phyloP scores from a whole-genome alignment of 2,888 invertebrate genomes.

The Galerucella pusilla region DNA sequence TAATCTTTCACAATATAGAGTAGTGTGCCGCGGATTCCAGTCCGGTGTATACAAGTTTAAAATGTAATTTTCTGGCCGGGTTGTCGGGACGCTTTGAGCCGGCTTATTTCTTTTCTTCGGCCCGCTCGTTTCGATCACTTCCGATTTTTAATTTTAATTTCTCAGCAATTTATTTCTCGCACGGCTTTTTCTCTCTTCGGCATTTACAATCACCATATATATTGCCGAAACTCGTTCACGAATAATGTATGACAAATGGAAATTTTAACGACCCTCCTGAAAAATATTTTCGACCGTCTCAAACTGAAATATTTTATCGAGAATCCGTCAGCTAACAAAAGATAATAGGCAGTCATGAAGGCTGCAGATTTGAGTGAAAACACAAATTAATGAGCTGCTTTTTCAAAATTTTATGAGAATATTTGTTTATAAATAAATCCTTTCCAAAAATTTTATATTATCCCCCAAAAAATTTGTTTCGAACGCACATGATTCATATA shows the following conservation, averaged over 20 bases:
- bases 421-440: too few relatives aligned
- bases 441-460: too few relatives aligned
- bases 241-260: constrained; percentile 30
- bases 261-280: constrained; percentile 17
- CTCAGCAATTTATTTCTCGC: constrained; percentile 39
- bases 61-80: constrained; percentile 48
- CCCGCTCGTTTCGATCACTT: constrained; percentile 31
- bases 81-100: constrained; percentile 45
- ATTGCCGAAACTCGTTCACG: constrained; percentile 25
- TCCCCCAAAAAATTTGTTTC: too few relatives aligned
- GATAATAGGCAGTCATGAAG: too few relatives aligned
- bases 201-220: constrained; percentile 14
- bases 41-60: constrained; percentile 44
- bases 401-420: too few relatives aligned
- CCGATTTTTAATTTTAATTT: constrained; percentile 38
- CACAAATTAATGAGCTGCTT: too few relatives aligned
- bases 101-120: constrained; percentile 41
- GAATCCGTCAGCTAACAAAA: too few relatives aligned
- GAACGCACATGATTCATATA: too few relatives aligned
- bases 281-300: constrained; percentile 8
- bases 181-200: constrained; percentile 21
- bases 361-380: too few relatives aligned
- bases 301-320: background rate
- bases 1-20: constrained; percentile 33
- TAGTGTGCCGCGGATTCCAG: constrained; percentile 37